Conservation (phyloP, 2,113 vertebrate species). For the Pycnonotus jocosus region DNA sequence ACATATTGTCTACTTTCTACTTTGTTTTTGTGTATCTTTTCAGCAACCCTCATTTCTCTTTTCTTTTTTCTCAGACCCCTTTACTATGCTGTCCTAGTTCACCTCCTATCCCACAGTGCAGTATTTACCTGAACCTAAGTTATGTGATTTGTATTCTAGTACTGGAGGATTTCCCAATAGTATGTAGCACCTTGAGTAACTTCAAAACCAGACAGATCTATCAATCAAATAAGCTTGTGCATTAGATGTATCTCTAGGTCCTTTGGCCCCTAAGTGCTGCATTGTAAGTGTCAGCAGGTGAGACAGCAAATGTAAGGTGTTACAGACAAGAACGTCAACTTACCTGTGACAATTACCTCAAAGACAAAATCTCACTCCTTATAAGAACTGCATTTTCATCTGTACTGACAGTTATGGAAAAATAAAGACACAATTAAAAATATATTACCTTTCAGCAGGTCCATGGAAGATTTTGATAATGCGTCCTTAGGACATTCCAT, state of each 20-base stretch:
- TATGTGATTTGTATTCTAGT: neutral
- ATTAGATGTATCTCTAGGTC: neutral
- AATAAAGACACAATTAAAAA: neutral
- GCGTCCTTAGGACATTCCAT: slow-evolving; percentile 75
- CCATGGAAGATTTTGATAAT: slow-evolving; percentile 70
- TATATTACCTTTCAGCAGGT: slow-evolving; percentile 82
- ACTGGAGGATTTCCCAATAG: neutral
- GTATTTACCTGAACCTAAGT: neutral
- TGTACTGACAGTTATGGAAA: neutral
- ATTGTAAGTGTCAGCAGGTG: accelerated
- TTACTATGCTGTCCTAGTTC: neutral
- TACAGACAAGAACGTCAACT: neutral
- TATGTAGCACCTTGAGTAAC: neutral
- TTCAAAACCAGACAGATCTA: neutral
- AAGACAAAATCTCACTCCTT: neutral
- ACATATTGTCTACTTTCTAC: neutral
- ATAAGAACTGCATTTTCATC: neutral
- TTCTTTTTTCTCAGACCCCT: neutral
- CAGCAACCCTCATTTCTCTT: neutral
- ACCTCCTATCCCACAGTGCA: neutral
- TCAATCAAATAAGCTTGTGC: neutral
- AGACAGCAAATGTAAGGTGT: neutral
- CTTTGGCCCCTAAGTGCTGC: neutral
- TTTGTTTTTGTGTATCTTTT: neutral
- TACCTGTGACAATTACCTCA: neutral